These are phyloP conservation scores for Leptopilina syphax DNA, from an alignment of 2,888 invertebrate species.

Conservation along the genomic window DNA sequence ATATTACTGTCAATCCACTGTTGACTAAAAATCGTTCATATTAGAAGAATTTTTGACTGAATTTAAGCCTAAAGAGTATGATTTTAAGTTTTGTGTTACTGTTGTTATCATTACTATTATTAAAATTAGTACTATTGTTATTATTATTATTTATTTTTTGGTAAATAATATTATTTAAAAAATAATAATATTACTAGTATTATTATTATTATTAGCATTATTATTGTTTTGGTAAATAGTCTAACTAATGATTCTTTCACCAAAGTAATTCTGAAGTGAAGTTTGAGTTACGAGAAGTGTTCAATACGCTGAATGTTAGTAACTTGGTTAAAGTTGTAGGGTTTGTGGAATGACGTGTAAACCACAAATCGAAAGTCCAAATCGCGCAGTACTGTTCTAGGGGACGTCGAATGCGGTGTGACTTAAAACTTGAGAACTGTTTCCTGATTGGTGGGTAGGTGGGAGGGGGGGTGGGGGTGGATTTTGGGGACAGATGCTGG, in stretches of 20 bases:
- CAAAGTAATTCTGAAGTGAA: conserved; percentile 5
- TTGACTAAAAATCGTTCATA: no score
- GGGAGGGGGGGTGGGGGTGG: conserved; percentile 71
- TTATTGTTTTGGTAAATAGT: neutral
- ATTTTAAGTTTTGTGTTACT: no score
- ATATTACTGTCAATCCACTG: no score
- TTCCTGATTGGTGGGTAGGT: conserved; percentile 71
- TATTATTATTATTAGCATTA: neutral
- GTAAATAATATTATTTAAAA: no score
- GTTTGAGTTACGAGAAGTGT: neutral
- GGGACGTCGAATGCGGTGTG: conserved; percentile 55
- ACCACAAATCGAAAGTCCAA: conserved; percentile 56
- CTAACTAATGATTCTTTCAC: conserved; percentile 2
- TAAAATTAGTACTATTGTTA: no score
- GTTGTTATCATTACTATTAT: no score
- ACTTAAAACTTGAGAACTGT: conserved; percentile 58
- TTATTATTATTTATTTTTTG: no score
- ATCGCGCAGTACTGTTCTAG: conserved; percentile 49
- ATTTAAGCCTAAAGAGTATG: no score
- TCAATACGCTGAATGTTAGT: conserved; percentile 17
- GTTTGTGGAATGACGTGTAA: conserved; percentile 13
- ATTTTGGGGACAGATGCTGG: conserved; percentile 71
- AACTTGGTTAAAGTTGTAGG: conserved; percentile 14
- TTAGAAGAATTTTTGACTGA: no score
- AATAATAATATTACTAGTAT: no score